A percentile compares a stretch with the other conserved stretches of the same genome.
These are phyloP conservation scores for Therioaphis trifolii DNA, from an alignment of 2,888 invertebrate species.

Conservation along the genomic window DNA sequence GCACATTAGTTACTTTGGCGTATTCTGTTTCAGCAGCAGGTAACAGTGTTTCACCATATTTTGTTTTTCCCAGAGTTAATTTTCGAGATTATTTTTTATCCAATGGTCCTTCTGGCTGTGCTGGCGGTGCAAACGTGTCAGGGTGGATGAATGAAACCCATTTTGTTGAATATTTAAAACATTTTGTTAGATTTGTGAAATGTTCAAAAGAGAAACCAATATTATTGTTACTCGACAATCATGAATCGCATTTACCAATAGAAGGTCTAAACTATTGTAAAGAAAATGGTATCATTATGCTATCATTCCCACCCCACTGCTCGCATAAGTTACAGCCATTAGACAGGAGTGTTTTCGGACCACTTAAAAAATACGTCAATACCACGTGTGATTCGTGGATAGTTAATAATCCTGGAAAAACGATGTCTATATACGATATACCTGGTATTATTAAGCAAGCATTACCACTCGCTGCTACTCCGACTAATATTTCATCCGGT, in stretches of 20 bases:
- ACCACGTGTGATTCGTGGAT: conserved; percentile 63
- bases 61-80: conserved; percentile 66
- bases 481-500: conserved; percentile 66
- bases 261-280: conserved; percentile 22
- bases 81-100: conserved; percentile 65
- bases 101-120: conserved; percentile 66
- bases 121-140: conserved; percentile 65
- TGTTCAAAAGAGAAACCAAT: too few species aligned
- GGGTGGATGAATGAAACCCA: conserved; percentile 66
- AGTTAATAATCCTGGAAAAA: conserved; percentile 66
- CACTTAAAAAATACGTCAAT: conserved; percentile 63
- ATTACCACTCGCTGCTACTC: conserved; percentile 66
- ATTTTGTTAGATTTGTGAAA: too few species aligned
- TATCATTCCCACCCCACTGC: too few species aligned
- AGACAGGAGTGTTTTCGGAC: conserved; percentile 64
- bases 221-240: conserved; percentile 53
- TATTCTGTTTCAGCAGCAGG: conserved; percentile 65
- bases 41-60: conserved; percentile 65
- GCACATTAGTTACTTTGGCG: conserved; percentile 65
- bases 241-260: conserved; percentile 46
- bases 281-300: conserved; percentile 43
- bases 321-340: conserved; percentile 56
- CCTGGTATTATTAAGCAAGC: conserved; percentile 64
- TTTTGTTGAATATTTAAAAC: conserved; percentile 64
- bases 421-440: conserved; percentile 66